Evolutionary conservation across 2,888 invertebrate species (phyloP), one percentile per base, ranked within the genome.

Genomic region (Coelopa pilipes): DNA sequence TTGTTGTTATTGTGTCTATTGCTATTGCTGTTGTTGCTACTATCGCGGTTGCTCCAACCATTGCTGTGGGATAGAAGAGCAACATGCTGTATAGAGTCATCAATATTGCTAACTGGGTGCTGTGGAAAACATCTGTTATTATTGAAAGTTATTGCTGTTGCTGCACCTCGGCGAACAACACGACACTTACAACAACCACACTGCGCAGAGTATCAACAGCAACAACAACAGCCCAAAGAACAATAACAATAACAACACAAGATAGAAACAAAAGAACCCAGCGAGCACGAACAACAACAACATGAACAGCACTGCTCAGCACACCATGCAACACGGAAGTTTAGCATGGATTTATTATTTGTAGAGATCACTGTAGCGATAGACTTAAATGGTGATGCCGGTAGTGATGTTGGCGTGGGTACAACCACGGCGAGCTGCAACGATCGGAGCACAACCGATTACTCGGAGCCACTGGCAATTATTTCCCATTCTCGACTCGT

Each of bases 111-210:
- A 71, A 71, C 70, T 71, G 70, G 63, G 62, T 63, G 62, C 70
- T 63, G 70, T 70, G 59, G 70, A 60, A 70, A 70, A 70, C 60
- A 60, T 47, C 70, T 70, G 70, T 45, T 53, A 45, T 62, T 71
- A 71, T 70, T 66, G 70, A 74, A 74, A 74, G 74, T 70, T 74
- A 74, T 70, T 66, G 66, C 74, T 74, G 66, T 73, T 67, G 68
- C 73, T 73, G 67, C 68, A 73, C 73, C 67, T 68, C 60, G 7
- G 34, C 34, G 34, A 34, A 34, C 34, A 34, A 34, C 13, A 71
- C 70, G 50, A 62, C 70, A 63, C 53, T n/a, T 34, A 34, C 34
- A 34, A 34, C 34, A 34, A 34, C 34, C 2, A 34, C 7, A 34
- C 4, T 2, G 34, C 34, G 7, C 7, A 34, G 34, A 34, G 7